These are phyloP conservation scores for Ciconia boyciana DNA, from an alignment of 2,113 vertebrate genomes.

Conservation along the genomic window DNA sequence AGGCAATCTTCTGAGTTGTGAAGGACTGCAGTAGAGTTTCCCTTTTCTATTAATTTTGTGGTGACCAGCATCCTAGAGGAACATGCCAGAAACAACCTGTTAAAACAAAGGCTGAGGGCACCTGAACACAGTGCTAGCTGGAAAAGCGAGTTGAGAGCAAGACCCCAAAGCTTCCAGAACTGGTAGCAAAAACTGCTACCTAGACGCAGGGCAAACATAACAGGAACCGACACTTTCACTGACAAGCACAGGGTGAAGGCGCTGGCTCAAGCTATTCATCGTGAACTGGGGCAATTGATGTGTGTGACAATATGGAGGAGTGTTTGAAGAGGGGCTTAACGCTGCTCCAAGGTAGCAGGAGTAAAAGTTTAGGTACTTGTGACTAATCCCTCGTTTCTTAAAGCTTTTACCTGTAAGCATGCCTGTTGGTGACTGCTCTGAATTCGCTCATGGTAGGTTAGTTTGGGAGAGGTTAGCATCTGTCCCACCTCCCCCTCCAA, in stretches of 20 bases:
- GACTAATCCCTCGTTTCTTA: neutral
- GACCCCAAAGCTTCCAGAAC: neutral
- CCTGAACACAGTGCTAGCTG: neutral
- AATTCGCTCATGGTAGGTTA: neutral
- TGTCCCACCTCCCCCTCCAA: neutral
- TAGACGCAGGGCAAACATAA: neutral
- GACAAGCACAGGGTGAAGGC: neutral
- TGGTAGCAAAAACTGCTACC: neutral
- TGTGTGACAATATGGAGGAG: rapidly evolving
- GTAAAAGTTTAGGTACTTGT: neutral
- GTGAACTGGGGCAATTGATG: neutral
- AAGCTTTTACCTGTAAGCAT: neutral
- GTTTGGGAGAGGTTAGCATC: neutral
- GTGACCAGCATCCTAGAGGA: neutral
- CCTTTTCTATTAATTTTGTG: neutral
- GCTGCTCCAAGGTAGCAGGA: neutral
- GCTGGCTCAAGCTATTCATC: neutral
- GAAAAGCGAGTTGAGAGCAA: neutral
- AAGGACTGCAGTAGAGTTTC: neutral
- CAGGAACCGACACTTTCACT: neutral
- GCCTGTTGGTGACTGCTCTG: neutral
- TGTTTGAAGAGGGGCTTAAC: neutral
- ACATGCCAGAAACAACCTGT: neutral
- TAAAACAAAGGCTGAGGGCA: neutral
- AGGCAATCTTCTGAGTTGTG: neutral